Conservation (phyloP, 2,113 vertebrate genomes). For the Odocoileus hemionus region DNA sequence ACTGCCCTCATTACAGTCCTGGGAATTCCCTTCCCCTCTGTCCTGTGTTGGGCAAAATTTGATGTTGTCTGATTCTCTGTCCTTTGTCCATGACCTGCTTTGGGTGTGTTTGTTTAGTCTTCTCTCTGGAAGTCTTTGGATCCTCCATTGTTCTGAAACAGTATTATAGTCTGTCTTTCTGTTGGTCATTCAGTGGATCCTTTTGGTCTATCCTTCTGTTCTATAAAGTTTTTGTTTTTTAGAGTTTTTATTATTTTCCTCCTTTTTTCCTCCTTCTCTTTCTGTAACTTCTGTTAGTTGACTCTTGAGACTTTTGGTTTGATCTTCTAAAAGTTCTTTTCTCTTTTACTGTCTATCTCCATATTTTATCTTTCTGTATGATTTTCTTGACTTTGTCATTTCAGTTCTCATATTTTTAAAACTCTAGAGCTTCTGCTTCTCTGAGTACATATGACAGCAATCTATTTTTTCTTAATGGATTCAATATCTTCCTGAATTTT, state of each 20-base stretch:
- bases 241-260: not conserved
- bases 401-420: not conserved
- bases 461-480: not conserved
- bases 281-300: not conserved
- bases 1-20: not conserved
- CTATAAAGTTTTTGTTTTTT: not conserved
- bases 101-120: not conserved
- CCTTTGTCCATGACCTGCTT: not conserved
- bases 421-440: not conserved
- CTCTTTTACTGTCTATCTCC: not conserved
- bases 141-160: not conserved
- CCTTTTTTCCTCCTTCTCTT: not conserved
- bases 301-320: not conserved
- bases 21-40: not conserved
- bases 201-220: not conserved
- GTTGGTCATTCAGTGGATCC: not conserved
- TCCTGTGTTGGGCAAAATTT: not conserved
- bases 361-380: conserved; percentile 1
- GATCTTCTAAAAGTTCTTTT: not conserved
- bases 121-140: not conserved
- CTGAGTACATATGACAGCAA: not conserved
- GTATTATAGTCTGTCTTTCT: not conserved
- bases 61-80: not conserved
- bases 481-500: not conserved
- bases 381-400: not conserved